Evolutionary conservation across 2,888 invertebrate species (phyloP).

Genomic region (Onthophagus sagittarius): DNA sequence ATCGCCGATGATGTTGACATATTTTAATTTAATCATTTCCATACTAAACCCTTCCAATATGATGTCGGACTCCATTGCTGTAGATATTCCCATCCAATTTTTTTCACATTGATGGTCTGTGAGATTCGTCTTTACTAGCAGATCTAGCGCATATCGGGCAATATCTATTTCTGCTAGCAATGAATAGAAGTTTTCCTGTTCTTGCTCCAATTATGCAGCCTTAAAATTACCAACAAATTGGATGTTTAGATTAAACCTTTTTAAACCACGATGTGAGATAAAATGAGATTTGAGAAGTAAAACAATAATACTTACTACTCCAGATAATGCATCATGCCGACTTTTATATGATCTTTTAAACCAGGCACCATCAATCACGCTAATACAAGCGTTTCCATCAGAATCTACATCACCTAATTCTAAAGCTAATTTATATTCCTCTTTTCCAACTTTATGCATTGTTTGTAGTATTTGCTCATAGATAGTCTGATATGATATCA

Average conservation of each 20-base stretch:
- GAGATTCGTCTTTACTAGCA: too few species aligned
- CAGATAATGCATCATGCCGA: too few species aligned
- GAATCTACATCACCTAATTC: background rate
- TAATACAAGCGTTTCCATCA: background rate
- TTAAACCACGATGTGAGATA: background rate
- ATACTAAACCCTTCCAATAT: constrained; percentile 24
- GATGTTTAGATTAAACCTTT: too few species aligned
- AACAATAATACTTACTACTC: background rate
- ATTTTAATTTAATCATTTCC: constrained; percentile 20
- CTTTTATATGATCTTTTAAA: too few species aligned
- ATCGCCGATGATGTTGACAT: constrained; percentile 25
- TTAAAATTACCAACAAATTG: background rate
- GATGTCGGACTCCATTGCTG: constrained; percentile 1
- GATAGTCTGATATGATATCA: background rate
- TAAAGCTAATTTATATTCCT: background rate
- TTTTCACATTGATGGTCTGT: constrained; percentile 17
- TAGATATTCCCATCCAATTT: constrained; percentile 19
- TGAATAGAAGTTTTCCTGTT: constrained; percentile 13
- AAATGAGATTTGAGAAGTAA: background rate
- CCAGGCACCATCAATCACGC: background rate
- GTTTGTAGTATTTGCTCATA: background rate
- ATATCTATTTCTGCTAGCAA: constrained; percentile 16
- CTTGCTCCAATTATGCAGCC: constrained; percentile 16
- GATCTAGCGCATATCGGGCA: constrained; percentile 5
- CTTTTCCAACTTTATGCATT: background rate